Evolutionary conservation across 2,888 invertebrate genomes (phyloP).

Genomic region (Entomobrya proxima): DNA sequence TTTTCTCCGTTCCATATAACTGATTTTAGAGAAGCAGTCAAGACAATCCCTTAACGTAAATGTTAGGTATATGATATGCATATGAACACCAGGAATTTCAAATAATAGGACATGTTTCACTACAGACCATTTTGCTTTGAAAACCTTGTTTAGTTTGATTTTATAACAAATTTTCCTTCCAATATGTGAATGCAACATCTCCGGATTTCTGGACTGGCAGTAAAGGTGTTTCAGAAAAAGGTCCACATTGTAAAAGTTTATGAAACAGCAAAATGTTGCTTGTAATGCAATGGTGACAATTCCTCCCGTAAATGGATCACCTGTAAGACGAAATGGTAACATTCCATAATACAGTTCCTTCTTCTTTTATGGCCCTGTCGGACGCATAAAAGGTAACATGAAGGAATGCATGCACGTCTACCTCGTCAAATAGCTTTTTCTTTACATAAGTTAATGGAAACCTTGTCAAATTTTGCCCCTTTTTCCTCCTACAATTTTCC

Average conservation of each 20-base stretch:
- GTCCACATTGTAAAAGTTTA: neutral
- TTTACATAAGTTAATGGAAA: conserved; percentile 36
- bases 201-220: neutral
- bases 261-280: neutral
- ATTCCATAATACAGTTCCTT: neutral
- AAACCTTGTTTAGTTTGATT: conserved; percentile 19
- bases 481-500: neutral
- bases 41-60: neutral
- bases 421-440: conserved; percentile 10
- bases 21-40: neutral
- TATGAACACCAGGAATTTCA: neutral
- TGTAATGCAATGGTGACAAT: neutral
- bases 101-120: conserved; percentile 28
- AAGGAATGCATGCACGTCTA: conserved; percentile 8
- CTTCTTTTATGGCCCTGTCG: neutral
- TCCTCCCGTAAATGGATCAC: conserved; percentile 15
- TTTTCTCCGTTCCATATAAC: conserved; percentile 23
- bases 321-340: neutral
- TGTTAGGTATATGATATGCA: neutral
- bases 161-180: conserved; percentile 12
- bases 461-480: conserved; percentile 35
- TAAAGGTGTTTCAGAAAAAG: conserved; percentile 3
- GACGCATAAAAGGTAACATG: neutral
- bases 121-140: conserved; percentile 33
- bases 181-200: conserved; percentile 6